phyloP scores from a whole-genome alignment of 2,113 vertebrate species.

The Nesospiza acunhae region DNA sequence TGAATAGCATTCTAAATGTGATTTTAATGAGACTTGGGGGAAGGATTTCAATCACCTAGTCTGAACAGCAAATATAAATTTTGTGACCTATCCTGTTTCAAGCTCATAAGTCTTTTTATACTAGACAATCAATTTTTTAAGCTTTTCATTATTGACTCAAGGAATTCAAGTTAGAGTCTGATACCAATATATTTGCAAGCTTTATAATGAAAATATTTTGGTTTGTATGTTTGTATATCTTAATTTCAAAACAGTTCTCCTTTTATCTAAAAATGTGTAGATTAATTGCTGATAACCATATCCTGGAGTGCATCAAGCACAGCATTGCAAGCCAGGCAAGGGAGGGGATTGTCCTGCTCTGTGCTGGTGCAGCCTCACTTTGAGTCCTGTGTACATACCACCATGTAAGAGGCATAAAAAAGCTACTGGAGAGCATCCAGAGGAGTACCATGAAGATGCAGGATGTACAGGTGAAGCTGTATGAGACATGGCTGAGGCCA shows the following conservation, averaged over 20 bases:
- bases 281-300: neutral
- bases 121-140: neutral
- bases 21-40: neutral
- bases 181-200: neutral
- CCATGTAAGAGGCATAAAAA: neutral
- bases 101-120: neutral
- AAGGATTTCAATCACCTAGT: neutral
- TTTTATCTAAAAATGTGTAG: neutral
- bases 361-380: neutral
- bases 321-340: too few species aligned
- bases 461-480: neutral
- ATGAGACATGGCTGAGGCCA: accelerated
- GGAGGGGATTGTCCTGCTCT: neutral
- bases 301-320: neutral
- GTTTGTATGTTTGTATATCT: neutral
- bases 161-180: neutral
- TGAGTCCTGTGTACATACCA: too few species aligned
- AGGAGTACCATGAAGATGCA: too few species aligned
- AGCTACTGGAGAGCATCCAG: neutral
- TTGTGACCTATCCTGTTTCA: neutral
- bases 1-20: neutral
- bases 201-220: neutral
- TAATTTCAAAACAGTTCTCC: neutral
- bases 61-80: neutral
- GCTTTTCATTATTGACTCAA: neutral